These are phyloP conservation scores for Sebastolobus altivelis DNA, from an alignment of 2,797 vertebrate genomes.

Conservation along the genomic window DNA sequence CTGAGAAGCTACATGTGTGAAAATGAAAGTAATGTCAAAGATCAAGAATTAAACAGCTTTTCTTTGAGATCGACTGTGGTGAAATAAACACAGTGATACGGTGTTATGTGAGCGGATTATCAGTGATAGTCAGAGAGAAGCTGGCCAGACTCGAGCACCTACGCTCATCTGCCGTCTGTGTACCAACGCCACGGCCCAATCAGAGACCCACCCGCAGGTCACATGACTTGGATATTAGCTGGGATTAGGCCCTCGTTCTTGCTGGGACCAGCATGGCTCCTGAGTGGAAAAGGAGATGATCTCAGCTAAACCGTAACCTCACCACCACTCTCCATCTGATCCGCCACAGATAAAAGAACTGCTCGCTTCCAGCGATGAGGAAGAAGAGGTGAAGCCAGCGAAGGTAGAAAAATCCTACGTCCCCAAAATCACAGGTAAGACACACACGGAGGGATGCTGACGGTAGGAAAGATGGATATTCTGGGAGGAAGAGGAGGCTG, in stretches of 20 bases:
- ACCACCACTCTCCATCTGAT: slow-evolving; percentile 73
- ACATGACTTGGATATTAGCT: slow-evolving; percentile 79
- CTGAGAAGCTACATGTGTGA: not conserved
- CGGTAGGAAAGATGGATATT: not conserved
- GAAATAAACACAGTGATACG: slow-evolving; percentile 53
- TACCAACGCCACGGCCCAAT: slow-evolving; percentile 75
- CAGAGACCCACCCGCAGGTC: slow-evolving; percentile 62
- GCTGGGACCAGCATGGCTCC: slow-evolving; percentile 83
- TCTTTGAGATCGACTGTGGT: slow-evolving; percentile 14
- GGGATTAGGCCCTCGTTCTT: slow-evolving; percentile 81
- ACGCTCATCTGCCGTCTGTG: slow-evolving; percentile 71
- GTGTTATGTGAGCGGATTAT: slow-evolving; percentile 72
- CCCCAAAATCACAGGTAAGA: slow-evolving; percentile 97
- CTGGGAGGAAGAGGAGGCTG: slow-evolving; percentile 13
- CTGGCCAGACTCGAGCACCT: slow-evolving; percentile 54
- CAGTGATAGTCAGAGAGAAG: slow-evolving; percentile 58
- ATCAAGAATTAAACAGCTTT: slow-evolving; percentile 35
- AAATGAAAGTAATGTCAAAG: not conserved
- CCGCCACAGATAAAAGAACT: slow-evolving; percentile 94
- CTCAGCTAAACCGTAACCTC: slow-evolving; percentile 82
- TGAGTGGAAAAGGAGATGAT: slow-evolving; percentile 83
- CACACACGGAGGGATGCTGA: not conserved
- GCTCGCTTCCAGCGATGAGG: slow-evolving; percentile 95
- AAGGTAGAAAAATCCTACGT: slow-evolving; percentile 96
- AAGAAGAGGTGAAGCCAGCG: slow-evolving; percentile 89